Base-by-base conservation (phyloP, 2,797 vertebrate genomes). In the Tenualosa ilisha region DNA sequence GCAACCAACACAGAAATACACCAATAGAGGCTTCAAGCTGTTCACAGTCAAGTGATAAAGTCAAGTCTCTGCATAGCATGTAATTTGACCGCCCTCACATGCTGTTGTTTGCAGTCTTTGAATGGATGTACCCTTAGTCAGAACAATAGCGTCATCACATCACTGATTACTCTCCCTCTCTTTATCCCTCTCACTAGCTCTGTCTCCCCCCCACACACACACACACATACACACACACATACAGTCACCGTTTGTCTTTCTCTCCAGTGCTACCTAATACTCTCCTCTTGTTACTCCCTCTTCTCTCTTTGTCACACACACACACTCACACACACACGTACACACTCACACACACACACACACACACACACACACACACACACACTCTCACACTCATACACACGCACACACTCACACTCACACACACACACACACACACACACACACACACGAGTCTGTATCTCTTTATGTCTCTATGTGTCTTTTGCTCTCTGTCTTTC, bases 131-230 rank as follows among this genome's bases (percentile, higher is more conserved):
- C 24, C 24, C 24, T 68, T 24, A 68, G 63, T 31, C 24, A 31
- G 24, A 31, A 68, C 63, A 68, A 68, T 68, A 37, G 26, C 63
- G 11, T n/a, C 26, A 68, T n/a, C 22, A 31, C 31, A n/a, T 7
- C 79, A 85, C 49, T 49, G 40, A 81, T 22, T 72, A 56, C 26
- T 56, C 43, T 20, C 24, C 12, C 24, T 31, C 24, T 37, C 7
- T 37, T 43, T 61, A 31, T 65, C 17, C 6, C 59, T 83, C 81
- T 83, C 81, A 54, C 65, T 59, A 72, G 84, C 51, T 83, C 31
- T 40, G 2, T 17, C 65, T 40, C 13, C 6, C 68, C 6, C 31
- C 17, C 6, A 61, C 59, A 61, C 59, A 61, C 59, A 61, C 59
- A 61, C 59, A 63, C 59, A 63, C 24, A 31, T 3, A 31, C 63